phyloP scores from a whole-genome alignment of 1,140 invertebrate genomes.

The Rhopalosiphum maidis region DNA sequence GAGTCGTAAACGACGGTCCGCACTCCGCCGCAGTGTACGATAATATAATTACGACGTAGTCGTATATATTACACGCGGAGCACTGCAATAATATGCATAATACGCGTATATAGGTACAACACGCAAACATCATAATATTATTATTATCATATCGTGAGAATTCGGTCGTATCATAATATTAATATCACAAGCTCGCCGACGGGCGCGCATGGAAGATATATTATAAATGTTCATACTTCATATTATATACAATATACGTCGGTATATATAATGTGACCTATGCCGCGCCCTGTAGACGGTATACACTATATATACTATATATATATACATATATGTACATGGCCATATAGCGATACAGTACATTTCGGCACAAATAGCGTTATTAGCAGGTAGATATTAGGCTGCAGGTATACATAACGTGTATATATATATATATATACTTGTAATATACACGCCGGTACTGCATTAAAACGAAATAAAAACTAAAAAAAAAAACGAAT shows the following conservation, averaged over 20 bases:
- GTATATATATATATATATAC: no score
- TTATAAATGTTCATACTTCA: not conserved
- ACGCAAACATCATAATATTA: not conserved
- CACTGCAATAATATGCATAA: constrained; percentile 2
- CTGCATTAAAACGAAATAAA: not conserved
- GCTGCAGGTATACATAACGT: not conserved
- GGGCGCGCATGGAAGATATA: not conserved
- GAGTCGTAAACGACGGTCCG: not conserved
- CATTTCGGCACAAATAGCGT: not conserved
- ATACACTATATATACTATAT: not conserved
- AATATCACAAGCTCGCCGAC: not conserved
- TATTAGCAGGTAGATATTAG: not conserved
- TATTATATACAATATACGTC: no score
- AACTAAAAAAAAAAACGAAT: not conserved
- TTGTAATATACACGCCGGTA: not conserved
- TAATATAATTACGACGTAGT: constrained; percentile 9
- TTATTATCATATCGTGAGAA: constrained; percentile 5
- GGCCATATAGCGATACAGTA: not conserved
- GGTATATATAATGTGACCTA: not conserved
- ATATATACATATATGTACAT: not conserved
- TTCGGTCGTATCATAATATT: not conserved
- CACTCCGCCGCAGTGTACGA: not conserved
- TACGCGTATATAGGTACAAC: not conserved
- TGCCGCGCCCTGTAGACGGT: not conserved
- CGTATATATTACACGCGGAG: not conserved